Evolutionary conservation across 2,797 vertebrate genomes (phyloP), one percentile per base, ranked within the genome.

Genomic region (Sebastes trivittatus): DNA sequence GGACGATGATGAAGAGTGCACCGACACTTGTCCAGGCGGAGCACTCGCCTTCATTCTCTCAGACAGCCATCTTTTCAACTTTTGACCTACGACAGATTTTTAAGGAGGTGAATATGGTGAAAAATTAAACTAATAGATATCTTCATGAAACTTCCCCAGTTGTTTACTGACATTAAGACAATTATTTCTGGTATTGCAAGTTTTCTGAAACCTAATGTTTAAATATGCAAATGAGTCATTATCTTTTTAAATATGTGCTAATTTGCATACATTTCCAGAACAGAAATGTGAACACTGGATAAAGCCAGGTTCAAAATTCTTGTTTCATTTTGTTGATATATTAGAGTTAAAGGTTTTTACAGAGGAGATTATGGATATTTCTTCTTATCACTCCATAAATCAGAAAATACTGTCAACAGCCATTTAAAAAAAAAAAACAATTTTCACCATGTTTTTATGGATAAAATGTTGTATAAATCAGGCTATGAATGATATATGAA

Each of bases 11-110:
- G 91, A 74, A 2, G 87, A 84, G 2, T 59, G 52, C 18, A 7
- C 13, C 11, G 83, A 70, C 7, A 66, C 66, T 11, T 1, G 77
- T 36, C 16, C 34, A 1, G 72, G 18, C 4, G 84, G 68, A 1
- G 36, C 68, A 0, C n/a, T 67, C 0, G 56, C 32, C 59, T 94
- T 95, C 56, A 34, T 54, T 73, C 71, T 88, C 75, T 88, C 87
- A 66, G 93, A 89, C 34, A 94, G 88, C 95, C 95, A 95, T 32
- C 87, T 75, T 62, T 93, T 94, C 81, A 96, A 83, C 84, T 78
- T 93, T 23, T 94, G 79, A 85, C 86, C 95, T 96, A 11, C 20
- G 23, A 32, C 3, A 68, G 23, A 23, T 22, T 54, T 61, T 8
- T 0, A 60, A 38, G 20, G 49, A 46, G 42, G 16, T 46, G 16